Percentiles rank a stretch among this genome's conserved stretches.
Evolutionary conservation across 2,888 invertebrate species (phyloP).

Genomic region (Platycheirus rosarum): DNA sequence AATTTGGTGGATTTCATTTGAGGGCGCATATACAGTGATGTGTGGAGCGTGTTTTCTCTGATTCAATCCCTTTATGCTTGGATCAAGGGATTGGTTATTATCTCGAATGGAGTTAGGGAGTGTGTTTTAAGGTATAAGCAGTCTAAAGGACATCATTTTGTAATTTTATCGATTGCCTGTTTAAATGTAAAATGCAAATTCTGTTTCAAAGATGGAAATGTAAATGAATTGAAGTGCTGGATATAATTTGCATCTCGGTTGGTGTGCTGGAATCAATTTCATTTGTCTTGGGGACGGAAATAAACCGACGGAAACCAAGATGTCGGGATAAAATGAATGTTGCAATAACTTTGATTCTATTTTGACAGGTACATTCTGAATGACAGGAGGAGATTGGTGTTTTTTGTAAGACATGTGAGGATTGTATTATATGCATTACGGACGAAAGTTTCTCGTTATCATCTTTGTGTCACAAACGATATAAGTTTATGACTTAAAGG

Average conservation of each 20-base stretch:
- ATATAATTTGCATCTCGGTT: constrained; percentile 16
- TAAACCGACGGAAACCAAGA: constrained; percentile 59
- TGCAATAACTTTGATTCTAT: constrained; percentile 61
- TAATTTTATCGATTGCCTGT: constrained; percentile 67
- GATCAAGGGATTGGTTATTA: not conserved
- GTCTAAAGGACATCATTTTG: constrained; percentile 69
- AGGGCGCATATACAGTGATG: constrained; percentile 36
- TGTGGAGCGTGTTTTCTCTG: not conserved
- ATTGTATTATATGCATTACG: too few species aligned
- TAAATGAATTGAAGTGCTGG: constrained; percentile 30
- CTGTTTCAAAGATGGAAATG: constrained; percentile 17
- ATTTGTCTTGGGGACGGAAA: constrained; percentile 38
- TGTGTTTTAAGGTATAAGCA: constrained; percentile 38
- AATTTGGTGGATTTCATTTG: constrained; percentile 74
- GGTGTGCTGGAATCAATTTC: constrained; percentile 59
- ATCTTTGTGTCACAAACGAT: too few species aligned
- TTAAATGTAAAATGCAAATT: constrained; percentile 67
- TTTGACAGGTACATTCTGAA: constrained; percentile 47
- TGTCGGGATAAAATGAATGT: constrained; percentile 54
- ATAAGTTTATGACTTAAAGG: too few species aligned
- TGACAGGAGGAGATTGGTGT: too few species aligned
- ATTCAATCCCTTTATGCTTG: constrained; percentile 13
- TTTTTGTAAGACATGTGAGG: too few species aligned
- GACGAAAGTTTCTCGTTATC: too few species aligned
- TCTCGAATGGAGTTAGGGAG: not conserved